A percentile compares a stretch with the other conserved stretches of the same genome.
phyloP scores from a whole-genome alignment of 1,140 invertebrate species.

The Danaus plexippus region DNA sequence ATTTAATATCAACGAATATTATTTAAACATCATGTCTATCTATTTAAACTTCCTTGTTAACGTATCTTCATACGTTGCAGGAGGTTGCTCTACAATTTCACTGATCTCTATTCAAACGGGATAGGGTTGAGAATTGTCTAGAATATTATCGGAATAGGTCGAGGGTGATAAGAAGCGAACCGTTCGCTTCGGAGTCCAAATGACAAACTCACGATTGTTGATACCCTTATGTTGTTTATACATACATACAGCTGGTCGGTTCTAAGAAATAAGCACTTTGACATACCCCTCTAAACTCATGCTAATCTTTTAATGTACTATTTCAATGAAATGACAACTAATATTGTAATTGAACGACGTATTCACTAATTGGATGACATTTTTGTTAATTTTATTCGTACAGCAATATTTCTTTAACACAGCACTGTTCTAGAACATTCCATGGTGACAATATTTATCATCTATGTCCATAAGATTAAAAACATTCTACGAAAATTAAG shows the following conservation, averaged over 20 bases:
- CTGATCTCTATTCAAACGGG: conserved; percentile 3
- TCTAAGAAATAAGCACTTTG: conserved; percentile 9
- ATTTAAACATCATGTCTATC: conserved; percentile 16
- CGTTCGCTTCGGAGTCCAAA: conserved; percentile 45
- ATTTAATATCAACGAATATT: too few relatives aligned
- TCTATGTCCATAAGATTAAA: too few relatives aligned
- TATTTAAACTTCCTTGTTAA: conserved; percentile 22
- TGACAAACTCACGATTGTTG: conserved; percentile 38
- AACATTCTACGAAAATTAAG: too few relatives aligned
- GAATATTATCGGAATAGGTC: conserved; percentile 39
- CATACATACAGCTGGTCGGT: conserved; percentile 14
- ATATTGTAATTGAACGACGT: too few relatives aligned
- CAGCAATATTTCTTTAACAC: too few relatives aligned
- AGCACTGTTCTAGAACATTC: too few relatives aligned
- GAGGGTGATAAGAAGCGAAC: conserved; percentile 53
- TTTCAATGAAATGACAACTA: too few relatives aligned
- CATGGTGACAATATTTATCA: too few relatives aligned
- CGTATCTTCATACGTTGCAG: conserved; percentile 20
- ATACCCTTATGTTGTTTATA: conserved; percentile 26
- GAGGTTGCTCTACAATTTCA: conserved; percentile 2
- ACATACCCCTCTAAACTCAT: too few relatives aligned
- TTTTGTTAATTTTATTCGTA: too few relatives aligned
- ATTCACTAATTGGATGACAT: too few relatives aligned
- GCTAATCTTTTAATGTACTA: too few relatives aligned
- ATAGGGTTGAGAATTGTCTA: conserved; percentile 14